Conservation (phyloP, 1,140 invertebrate species). For the Drosophila leontia region DNA sequence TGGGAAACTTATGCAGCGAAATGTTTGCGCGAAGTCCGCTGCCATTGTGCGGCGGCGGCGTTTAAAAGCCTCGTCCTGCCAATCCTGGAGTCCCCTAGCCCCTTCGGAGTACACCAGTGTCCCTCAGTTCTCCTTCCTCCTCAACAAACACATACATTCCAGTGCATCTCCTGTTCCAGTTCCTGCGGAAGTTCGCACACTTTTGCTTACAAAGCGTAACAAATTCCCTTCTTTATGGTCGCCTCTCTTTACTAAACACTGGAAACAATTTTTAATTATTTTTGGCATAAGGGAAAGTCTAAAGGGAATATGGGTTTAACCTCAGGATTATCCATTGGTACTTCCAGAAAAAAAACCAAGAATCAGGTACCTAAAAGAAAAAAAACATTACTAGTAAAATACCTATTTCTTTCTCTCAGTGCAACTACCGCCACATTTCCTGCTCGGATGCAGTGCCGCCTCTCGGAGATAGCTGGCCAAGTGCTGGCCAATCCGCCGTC, state of each 20-base stretch:
- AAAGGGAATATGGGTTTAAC: too few relatives aligned
- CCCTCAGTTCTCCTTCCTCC: too few relatives aligned
- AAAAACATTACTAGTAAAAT: background rate
- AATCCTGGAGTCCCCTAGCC: background rate
- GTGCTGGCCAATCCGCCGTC: slow-evolving; percentile 26
- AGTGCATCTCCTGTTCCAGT: slow-evolving; percentile 29
- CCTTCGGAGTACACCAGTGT: background rate
- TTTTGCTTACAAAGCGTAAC: slow-evolving; percentile 55
- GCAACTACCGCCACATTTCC: slow-evolving; percentile 10
- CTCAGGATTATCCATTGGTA: background rate
- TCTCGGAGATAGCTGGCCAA: slow-evolving; percentile 36
- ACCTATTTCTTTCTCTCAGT: background rate
- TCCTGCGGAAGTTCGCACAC: slow-evolving; percentile 68
- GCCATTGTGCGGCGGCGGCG: slow-evolving; percentile 39
- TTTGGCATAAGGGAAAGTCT: background rate
- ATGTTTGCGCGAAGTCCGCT: slow-evolving; percentile 36
- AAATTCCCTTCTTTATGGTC: slow-evolving; percentile 30
- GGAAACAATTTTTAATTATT: background rate
- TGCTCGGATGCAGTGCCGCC: slow-evolving; percentile 45
- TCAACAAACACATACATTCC: slow-evolving; percentile 1
- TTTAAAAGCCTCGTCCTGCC: slow-evolving; percentile 42
- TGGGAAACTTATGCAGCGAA: slow-evolving; percentile 64
- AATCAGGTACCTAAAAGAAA: too few relatives aligned
- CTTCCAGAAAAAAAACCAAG: too few relatives aligned
- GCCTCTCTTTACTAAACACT: slow-evolving; percentile 3